phyloP scores from a whole-genome alignment of 2,888 invertebrate species.

The Sinelater perroti region DNA sequence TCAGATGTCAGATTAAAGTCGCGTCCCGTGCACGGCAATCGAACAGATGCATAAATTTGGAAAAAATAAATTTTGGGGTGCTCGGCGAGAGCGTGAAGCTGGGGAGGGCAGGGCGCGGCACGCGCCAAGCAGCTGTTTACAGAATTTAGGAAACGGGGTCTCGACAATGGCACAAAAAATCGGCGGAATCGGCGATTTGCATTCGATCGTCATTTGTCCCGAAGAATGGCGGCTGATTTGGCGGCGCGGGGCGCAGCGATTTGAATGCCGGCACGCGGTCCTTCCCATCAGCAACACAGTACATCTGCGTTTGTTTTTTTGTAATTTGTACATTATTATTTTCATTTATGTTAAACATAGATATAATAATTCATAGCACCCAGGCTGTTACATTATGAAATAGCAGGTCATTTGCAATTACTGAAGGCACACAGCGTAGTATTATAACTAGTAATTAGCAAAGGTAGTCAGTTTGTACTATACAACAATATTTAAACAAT shows the following conservation, averaged over 20 bases:
- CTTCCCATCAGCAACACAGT: slow-evolving; percentile 38
- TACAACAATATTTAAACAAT: slow-evolving; percentile 58
- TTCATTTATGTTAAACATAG: slow-evolving; percentile 53
- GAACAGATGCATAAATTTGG: slow-evolving; percentile 58
- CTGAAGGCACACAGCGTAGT: slow-evolving; percentile 82
- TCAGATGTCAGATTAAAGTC: slow-evolving; percentile 18
- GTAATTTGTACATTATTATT: slow-evolving; percentile 49
- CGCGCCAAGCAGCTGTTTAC: slow-evolving; percentile 59
- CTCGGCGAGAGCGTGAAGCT: slow-evolving; percentile 43
- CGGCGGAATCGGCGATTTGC: slow-evolving; percentile 56
- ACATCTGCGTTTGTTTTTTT: slow-evolving; percentile 38
- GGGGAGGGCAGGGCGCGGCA: slow-evolving; percentile 39
- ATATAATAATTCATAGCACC: slow-evolving; percentile 60
- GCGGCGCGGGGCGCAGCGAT: slow-evolving; percentile 35
- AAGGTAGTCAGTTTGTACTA: slow-evolving; percentile 62
- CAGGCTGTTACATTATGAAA: slow-evolving; percentile 60
- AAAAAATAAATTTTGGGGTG: slow-evolving; percentile 52
- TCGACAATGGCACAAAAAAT: slow-evolving; percentile 53
- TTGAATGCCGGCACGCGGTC: slow-evolving; percentile 49
- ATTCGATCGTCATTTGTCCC: slow-evolving; percentile 42
- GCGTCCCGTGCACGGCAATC: slow-evolving; percentile 22
- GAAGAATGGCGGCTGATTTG: slow-evolving; percentile 7
- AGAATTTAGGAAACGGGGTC: slow-evolving; percentile 59
- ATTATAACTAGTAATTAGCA: slow-evolving; percentile 64
- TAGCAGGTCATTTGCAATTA: slow-evolving; percentile 74